phyloP scores from a whole-genome alignment of 53 echinoderm and acorn worm species.

The Apostichopus leukothele region DNA sequence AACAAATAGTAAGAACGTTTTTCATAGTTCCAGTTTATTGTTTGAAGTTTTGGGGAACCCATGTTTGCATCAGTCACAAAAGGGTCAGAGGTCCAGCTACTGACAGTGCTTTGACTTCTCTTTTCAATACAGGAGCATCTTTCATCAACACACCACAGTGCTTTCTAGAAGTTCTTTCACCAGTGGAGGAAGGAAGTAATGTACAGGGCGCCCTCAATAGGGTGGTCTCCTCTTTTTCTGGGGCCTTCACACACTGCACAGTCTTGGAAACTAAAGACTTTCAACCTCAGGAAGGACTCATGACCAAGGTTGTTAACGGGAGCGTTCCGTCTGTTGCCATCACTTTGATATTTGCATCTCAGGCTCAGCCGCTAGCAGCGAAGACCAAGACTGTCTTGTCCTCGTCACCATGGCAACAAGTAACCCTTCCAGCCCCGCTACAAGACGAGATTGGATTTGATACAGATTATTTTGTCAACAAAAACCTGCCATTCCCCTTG shows the following conservation, averaged over 20 bases:
- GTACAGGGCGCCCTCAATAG: conserved; percentile 64
- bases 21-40: no score
- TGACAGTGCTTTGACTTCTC: not conserved
- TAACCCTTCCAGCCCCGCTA: conserved; percentile 62
- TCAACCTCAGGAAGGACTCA: not conserved
- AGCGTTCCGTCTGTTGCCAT: conserved; percentile 72
- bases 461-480: conserved; percentile 71
- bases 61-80: no score
- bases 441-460: conserved; percentile 70
- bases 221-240: conserved; percentile 76
- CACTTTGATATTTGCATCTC: conserved; percentile 68
- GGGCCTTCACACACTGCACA: conserved; percentile 86
- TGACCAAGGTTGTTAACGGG: conserved; percentile 4
- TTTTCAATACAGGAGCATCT: conserved; percentile 62
- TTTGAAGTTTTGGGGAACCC: no score
- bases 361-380: conserved; percentile 59
- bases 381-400: conserved; percentile 61
- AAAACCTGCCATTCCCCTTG: conserved; percentile 67
- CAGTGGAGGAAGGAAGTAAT: conserved; percentile 51
- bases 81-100: no score
- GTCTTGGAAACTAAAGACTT: conserved; percentile 64
- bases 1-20: no score
- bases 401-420: conserved; percentile 67
- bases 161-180: conserved; percentile 74
- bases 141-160: conserved; percentile 91